Base-by-base conservation (phyloP, 2,888 invertebrate species). In the Reticulitermes lucifugus region DNA sequence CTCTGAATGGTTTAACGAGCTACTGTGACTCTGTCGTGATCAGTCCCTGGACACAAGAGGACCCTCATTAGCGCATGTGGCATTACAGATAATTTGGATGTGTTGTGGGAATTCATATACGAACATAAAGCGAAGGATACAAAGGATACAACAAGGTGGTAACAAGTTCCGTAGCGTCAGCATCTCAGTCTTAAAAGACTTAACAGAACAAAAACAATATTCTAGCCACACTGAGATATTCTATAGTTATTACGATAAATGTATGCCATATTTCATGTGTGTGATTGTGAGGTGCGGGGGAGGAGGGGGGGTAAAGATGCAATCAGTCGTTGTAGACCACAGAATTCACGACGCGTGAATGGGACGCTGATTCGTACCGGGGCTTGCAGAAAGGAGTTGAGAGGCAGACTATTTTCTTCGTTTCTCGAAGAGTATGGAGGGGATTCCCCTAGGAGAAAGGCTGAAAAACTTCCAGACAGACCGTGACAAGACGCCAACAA, bases 401-500 rank as follows among this genome's bases (percentile, higher is more conserved):
- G 25, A 41, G 41, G 18, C 29, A 29, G 41, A 6, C 41, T 21
- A 9, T 35, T 35, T 73, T 21, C 14, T 73, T 41, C 21, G 35
- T 29, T 41, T 73, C 21, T 21, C 21, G 18, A 41, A 21, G 18
- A 73, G 18, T 35, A 14, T 41, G 41, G 18, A 73, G 35, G 35
- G 41, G 18, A 73, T 35, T 41, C 73, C 73, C 73, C 35, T 21
- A 41, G 73, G 73, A 73, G 21, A 35, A 35, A 35, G 35, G 41
- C 35, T 73, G 41, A n/a, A 73, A 73, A 73, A 12, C 73, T 73
- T 41, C 29, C 73, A 73, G 73, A 41, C 73, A 73, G 73, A 73
- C 73, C 73, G 41, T 73, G 73, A 73, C 73, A 73, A 73, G 73
- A 73, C 41, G 73, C 73, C 73, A 73, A 73, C 73, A 73, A 73